phyloP scores from a whole-genome alignment of 2,797 vertebrate genomes.

The Notolabrus celidotus region DNA sequence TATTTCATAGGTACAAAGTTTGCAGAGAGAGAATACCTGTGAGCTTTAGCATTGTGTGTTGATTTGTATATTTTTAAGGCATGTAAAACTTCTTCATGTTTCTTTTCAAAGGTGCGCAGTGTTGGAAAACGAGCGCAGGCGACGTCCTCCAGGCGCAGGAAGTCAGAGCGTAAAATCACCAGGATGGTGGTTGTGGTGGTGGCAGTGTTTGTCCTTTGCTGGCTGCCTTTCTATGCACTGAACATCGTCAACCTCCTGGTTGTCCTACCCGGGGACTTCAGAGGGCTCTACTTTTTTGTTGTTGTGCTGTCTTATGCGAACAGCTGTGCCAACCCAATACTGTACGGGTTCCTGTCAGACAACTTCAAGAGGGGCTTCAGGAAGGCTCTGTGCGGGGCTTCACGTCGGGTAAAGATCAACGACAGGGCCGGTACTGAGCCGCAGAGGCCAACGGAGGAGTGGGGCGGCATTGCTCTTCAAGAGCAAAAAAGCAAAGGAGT shows the following conservation, averaged over 20 bases:
- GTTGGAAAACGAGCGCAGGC: slow-evolving; percentile 88
- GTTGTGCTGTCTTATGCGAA: slow-evolving; percentile 96
- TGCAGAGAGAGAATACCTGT: too few relatives aligned
- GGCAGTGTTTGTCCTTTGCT: slow-evolving; percentile 93
- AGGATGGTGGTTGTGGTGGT: slow-evolving; percentile 97
- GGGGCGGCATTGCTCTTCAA: slow-evolving; percentile 65
- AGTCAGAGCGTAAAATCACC: slow-evolving; percentile 93
- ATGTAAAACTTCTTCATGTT: background rate
- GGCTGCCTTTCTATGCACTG: slow-evolving; percentile 94
- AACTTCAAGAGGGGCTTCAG: slow-evolving; percentile 95
- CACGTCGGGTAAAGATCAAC: slow-evolving; percentile 77
- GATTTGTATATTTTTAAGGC: background rate
- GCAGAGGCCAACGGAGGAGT: slow-evolving; percentile 75
- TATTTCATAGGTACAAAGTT: background rate
- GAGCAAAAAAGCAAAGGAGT: slow-evolving; percentile 48
- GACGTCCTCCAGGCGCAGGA: slow-evolving; percentile 87
- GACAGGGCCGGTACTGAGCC: slow-evolving; percentile 71
- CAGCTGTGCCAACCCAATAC: slow-evolving; percentile 96
- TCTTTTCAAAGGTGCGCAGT: slow-evolving; percentile 82
- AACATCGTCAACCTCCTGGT: slow-evolving; percentile 95
- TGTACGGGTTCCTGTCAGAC: slow-evolving; percentile 95
- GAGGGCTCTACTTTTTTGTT: slow-evolving; percentile 92
- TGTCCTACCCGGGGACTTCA: slow-evolving; percentile 90
- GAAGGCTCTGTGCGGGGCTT: slow-evolving; percentile 82
- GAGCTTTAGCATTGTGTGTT: too few relatives aligned